A percentile compares a stretch with the other conserved stretches of the same genome.
Conservation (phyloP, 2,797 vertebrate genomes). For the Leptodactylus fallax region DNA sequence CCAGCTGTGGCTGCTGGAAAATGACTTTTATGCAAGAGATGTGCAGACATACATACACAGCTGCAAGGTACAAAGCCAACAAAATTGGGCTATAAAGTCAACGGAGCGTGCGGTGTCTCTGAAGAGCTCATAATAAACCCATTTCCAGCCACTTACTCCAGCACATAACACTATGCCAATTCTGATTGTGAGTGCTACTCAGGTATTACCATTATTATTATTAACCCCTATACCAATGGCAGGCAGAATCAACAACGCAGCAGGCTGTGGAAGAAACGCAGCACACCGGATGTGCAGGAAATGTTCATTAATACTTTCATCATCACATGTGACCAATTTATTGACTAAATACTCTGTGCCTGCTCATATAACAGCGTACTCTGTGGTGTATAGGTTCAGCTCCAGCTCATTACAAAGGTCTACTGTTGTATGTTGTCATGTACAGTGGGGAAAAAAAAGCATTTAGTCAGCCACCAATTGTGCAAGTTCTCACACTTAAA, state of each 20-base stretch:
- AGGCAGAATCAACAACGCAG: neutral
- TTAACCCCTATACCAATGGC: slow-evolving; percentile 29
- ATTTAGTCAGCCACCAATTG: too few relatives aligned
- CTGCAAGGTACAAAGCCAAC: slow-evolving; percentile 56
- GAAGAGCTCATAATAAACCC: slow-evolving; percentile 58
- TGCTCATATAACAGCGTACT: too few relatives aligned
- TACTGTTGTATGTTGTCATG: too few relatives aligned
- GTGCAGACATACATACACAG: slow-evolving; percentile 57
- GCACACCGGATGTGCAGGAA: neutral
- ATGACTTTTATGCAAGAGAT: slow-evolving; percentile 59
- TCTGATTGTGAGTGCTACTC: slow-evolving; percentile 12
- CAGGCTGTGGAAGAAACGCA: neutral
- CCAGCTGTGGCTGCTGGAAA: slow-evolving; percentile 59
- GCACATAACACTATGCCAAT: slow-evolving; percentile 43
- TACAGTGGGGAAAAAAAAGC: too few relatives aligned
- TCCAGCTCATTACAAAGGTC: too few relatives aligned
- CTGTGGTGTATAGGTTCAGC: too few relatives aligned
- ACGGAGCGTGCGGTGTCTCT: slow-evolving; percentile 56
- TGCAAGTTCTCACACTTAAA: too few relatives aligned
- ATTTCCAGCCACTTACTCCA: slow-evolving; percentile 58
- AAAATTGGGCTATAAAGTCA: slow-evolving; percentile 62
- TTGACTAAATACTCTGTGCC: too few relatives aligned
- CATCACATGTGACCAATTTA: neutral
- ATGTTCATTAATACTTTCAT: neutral
- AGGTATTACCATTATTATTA: slow-evolving; percentile 32